Base-by-base conservation (phyloP, 1,140 invertebrate species). In the Micrasema longulum region DNA sequence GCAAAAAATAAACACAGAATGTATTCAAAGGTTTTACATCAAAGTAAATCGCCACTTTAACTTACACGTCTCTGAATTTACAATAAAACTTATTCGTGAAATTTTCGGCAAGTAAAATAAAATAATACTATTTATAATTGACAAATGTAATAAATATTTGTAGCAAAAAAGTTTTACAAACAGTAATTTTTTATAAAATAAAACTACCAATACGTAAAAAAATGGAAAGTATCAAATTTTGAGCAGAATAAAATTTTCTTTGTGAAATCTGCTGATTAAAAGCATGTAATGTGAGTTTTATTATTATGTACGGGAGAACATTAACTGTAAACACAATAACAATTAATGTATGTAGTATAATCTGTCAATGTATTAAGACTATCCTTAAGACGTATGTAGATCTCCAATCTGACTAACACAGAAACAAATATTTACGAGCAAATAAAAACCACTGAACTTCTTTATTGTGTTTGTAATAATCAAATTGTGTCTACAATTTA, bases 61-160 rank as follows among this genome's bases (percentile, higher is more conserved):
- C 55, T 38, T 60, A 60, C 55, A 60, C 12, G 36, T 60, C 55
- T 60, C 55, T 60, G 55, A 60, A 60, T n/a, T n/a, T 31, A 31
- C 26, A 31, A 31, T 31, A 31, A 4, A 31, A n/a, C n/a, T 31
- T 31, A 31, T 31, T 31, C 26, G 7, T 31, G 26, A 2, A 31
- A 31, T 31, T 31, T 31, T 31, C 3, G 26, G 26, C 41, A 45
- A 45, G 12, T 45, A 16, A 45, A 45, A 11, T 12, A 16, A 45
- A 2, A 45, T n/a, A n/a, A n/a, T n/a, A n/a, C n/a, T n/a, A n/a
- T n/a, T n/a, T 45, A 31, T 31, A 31, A 31, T 31, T 31, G 3
- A 31, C 26, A 2, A 31, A 7, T 31, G 3, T 7, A 31, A 31
- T 31, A 7, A 31, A 31, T 31, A 31, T 31, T 7, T 31, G 26